Base-by-base conservation (phyloP, 30 jellyfish, hydroid and myxozoan genomes). In the Rhopilema esculentum region DNA sequence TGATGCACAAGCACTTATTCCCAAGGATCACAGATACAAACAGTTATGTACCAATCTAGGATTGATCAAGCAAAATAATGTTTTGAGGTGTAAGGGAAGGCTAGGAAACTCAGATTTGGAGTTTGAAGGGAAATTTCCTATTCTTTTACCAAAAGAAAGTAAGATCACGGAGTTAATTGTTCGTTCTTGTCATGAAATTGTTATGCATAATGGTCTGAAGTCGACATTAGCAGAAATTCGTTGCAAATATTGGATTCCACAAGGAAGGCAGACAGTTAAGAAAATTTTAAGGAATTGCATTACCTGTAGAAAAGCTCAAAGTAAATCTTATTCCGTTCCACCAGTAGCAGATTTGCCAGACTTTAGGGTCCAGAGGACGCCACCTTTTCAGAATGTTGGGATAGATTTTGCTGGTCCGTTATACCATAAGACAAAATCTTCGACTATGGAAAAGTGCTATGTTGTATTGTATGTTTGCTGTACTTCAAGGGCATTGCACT, bases 211-310 rank as follows among this genome's bases (percentile, higher is more conserved):
- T 63, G 88, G 88, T 16, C 66, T 73, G 23, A 31, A 65, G 62
- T 83, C 88, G 32, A 72, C 88, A 20, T 21, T 85, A 65, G 82
- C 94, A 15, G 82, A 61, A 48, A 27, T 72, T 9, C 52, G 88
- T 16, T 31, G 68, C 79, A 85, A 66, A 32, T 85, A 26, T 73
- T 85, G 94, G 94, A 68, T 85, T 6, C 83, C 88, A 20, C 82
- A 85, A 73, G 94, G 83, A 65, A 31, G 94, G 16, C 51, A 64
- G 32, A 88, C 64, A 24, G 65, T 73, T 17, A 61, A 48, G 49
- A 49, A 72, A 52, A 85, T 85, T 7, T 24, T 0, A 16, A 26
- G 65, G 28, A 27, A 72, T 9, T 84, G 87, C 70, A 78, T 73
- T 16, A 70, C 74, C 8, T 84, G 79, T 24, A 17, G 28, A 52